Evolutionary conservation across 2,797 vertebrate genomes (phyloP).

Genomic region (Brachymystax lenok): DNA sequence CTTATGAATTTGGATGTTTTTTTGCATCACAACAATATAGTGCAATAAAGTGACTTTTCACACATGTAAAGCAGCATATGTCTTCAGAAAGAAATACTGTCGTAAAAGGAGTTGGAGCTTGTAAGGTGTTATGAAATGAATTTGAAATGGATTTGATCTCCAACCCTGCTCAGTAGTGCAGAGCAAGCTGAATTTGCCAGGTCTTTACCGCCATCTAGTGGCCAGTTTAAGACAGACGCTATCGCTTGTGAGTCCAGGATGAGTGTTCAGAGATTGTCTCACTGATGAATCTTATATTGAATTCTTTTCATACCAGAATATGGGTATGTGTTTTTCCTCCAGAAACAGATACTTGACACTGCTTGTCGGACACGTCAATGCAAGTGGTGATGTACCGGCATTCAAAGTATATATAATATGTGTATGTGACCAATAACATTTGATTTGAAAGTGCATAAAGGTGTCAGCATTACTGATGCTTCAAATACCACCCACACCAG

Average conservation of each 20-base stretch:
- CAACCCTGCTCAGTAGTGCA: neutral
- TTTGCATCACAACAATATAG: too few species aligned
- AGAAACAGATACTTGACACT: neutral
- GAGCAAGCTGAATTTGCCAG: neutral
- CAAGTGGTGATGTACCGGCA: neutral
- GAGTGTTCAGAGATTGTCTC: neutral
- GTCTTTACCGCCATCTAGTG: constrained; percentile 7
- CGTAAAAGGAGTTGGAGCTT: neutral
- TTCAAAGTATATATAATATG: too few species aligned
- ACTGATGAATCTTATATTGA: neutral
- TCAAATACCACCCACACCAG: neutral
- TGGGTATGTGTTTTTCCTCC: neutral
- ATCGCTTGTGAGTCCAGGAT: neutral
- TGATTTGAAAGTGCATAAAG: neutral
- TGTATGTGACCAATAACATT: too few species aligned
- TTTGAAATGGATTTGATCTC: neutral
- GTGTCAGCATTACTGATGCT: neutral
- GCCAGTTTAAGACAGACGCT: neutral
- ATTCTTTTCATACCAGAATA: neutral
- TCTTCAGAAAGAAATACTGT: neutral
- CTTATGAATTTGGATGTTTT: neutral
- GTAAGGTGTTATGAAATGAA: neutral
- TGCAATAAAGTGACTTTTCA: too few species aligned
- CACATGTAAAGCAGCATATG: too few species aligned
- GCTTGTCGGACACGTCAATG: neutral